Evolutionary conservation across 1,140 invertebrate genomes (phyloP).

Genomic region (Patella vulgata): DNA sequence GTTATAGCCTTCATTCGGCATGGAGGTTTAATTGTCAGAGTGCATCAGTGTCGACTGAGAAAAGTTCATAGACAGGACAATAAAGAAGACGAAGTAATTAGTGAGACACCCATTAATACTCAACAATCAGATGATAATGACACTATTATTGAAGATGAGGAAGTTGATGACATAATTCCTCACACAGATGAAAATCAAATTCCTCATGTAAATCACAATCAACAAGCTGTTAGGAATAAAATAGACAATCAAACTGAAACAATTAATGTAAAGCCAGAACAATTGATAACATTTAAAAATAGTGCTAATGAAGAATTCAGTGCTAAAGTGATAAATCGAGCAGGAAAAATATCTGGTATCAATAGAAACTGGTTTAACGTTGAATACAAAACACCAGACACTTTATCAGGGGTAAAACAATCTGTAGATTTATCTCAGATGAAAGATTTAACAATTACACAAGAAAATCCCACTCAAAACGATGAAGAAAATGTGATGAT

Average conservation of each 20-base stretch:
- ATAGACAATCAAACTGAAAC: too few relatives aligned
- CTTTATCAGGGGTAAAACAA: constrained; percentile 7
- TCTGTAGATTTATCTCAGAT: constrained; percentile 16
- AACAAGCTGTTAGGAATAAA: too few relatives aligned
- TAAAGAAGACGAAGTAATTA: constrained; percentile 1
- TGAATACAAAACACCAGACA: background rate
- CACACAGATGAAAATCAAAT: too few relatives aligned
- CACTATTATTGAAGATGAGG: constrained; percentile 5
- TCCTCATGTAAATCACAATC: too few relatives aligned
- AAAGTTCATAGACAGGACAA: background rate
- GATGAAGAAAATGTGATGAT: constrained; percentile 14
- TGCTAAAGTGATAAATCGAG: constrained; percentile 19
- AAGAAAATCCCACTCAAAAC: too few relatives aligned
- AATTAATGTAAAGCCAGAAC: too few relatives aligned
- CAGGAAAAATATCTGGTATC: constrained; percentile 22
- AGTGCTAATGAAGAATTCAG: background rate
- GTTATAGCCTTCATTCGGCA: constrained; percentile 26
- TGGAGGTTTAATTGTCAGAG: constrained; percentile 26
- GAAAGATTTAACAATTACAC: constrained; percentile 12
- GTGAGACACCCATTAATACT: too few relatives aligned
- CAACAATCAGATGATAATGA: constrained; percentile 2
- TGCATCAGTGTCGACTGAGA: too few relatives aligned
- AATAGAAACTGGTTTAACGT: constrained; percentile 18
- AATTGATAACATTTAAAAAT: constrained; percentile 5
- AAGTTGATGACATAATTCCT: background rate